Conservation (phyloP, 2,113 vertebrate species). For the Progne subis region DNA sequence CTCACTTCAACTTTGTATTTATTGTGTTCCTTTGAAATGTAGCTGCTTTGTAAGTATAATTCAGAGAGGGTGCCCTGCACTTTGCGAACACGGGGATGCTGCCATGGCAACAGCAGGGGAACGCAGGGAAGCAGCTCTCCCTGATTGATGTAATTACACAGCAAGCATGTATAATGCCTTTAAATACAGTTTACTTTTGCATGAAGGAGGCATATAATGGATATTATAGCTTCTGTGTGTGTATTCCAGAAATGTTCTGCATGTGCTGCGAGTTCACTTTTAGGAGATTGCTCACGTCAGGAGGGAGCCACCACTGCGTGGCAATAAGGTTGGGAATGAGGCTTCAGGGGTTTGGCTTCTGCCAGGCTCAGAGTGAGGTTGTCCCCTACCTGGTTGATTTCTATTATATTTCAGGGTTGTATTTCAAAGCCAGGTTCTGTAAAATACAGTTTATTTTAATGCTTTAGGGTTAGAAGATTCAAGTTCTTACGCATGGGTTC, state of each 20-base stretch:
- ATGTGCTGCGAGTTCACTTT: background rate
- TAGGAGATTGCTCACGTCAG: background rate
- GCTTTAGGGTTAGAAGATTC: background rate
- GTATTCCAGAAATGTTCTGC: conserved; percentile 51
- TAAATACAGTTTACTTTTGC: conserved; percentile 74
- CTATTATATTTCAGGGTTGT: background rate
- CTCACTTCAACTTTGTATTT: conserved; percentile 66
- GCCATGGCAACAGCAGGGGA: conserved; percentile 77
- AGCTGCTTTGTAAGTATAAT: conserved; percentile 73
- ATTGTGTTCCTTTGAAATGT: conserved; percentile 71
- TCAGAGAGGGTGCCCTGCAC: conserved; percentile 71
- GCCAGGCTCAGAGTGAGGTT: background rate
- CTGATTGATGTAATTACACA: conserved; percentile 81
- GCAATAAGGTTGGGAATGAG: background rate
- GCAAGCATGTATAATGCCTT: conserved; percentile 69
- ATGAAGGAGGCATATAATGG: conserved; percentile 65
- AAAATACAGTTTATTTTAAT: background rate
- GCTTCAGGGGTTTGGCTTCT: background rate
- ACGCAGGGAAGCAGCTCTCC: conserved; percentile 62
- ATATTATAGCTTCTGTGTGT: conserved; percentile 54
- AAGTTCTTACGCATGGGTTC: background rate
- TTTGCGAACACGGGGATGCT: conserved; percentile 70
- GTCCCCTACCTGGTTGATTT: background rate
- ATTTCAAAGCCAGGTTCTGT: background rate
- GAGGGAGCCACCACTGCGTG: background rate